These are phyloP conservation scores for Amblyopsis rosae DNA, from an alignment of 2,113 vertebrate genomes.

Conservation along the genomic window DNA sequence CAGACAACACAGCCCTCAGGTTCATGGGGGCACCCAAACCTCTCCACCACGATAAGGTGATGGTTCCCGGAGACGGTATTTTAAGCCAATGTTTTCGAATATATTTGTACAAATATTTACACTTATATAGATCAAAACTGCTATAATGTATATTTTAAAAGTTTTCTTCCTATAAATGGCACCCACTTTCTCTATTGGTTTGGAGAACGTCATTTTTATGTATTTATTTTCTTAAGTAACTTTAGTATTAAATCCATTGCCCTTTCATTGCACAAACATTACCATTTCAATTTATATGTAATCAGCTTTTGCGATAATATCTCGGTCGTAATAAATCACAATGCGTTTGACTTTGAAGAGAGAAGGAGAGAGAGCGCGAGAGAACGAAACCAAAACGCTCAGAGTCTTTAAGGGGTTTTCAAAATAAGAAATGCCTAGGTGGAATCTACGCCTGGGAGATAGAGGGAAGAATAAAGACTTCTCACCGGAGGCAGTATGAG, in stretches of 20 bases:
- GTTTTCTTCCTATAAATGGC: too few species aligned
- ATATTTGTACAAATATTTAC: too few species aligned
- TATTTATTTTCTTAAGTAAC: slow-evolving; percentile 61
- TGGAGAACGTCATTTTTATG: slow-evolving; percentile 53
- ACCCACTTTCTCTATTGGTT: slow-evolving; percentile 44
- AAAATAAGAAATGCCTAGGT: slow-evolving; percentile 37
- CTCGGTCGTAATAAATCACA: slow-evolving; percentile 69
- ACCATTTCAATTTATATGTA: slow-evolving; percentile 77
- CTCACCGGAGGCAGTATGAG: not conserved
- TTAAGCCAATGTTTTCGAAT: too few species aligned
- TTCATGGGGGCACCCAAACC: too few species aligned
- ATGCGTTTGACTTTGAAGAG: slow-evolving; percentile 52
- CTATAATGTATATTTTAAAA: too few species aligned
- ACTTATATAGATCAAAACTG: too few species aligned
- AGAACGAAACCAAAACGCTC: not conserved
- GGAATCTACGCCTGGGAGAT: slow-evolving; percentile 30
- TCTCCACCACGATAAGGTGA: too few species aligned
- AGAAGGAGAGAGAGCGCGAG: slow-evolving; percentile 40
- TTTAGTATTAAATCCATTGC: slow-evolving; percentile 60
- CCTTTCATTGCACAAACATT: slow-evolving; percentile 69
- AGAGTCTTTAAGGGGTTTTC: not conserved
- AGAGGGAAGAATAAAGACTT: not conserved
- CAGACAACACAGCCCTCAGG: too few species aligned
- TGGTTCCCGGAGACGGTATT: too few species aligned
- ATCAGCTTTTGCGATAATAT: slow-evolving; percentile 71